Evolutionary conservation across 2,888 invertebrate genomes (phyloP), one percentile per base, ranked within the genome.

Genomic region (Keiferia lycopersicella): DNA sequence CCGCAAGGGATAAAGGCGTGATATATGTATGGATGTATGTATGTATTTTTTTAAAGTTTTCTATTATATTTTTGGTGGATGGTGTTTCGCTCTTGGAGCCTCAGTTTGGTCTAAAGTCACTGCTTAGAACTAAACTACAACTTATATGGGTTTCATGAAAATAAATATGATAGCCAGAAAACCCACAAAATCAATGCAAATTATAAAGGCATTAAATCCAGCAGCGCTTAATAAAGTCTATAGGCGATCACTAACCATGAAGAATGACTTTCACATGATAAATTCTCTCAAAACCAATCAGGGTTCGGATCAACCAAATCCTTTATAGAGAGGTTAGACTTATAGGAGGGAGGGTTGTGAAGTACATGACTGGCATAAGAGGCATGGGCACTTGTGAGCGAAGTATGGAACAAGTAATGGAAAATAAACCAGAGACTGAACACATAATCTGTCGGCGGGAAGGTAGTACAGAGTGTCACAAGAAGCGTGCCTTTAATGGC

Each of bases 401-500:
- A 6, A 16, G n/a, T 53, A 2, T 34, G 16, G 16, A 34, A 16
- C 56, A 34, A 26, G 56, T 34, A n/a, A 56, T 34, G 56, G n/a
- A 16, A 56, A 16, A n/a, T 56, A n/a, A 16, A 16, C 7, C n/a
- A 34, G 30, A 56, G 16, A 30, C 16, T 14, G n/a, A 10, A 34
- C 16, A 34, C 11, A 8, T n/a, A 6, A 8, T 34, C 34, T 34
- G 34, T 26, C 6, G 7, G n/a, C 12, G 3, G 16, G 10, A 30
- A 16, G 30, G n/a, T n/a, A 11, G 6, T 7, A 10, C n/a, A 34
- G 14, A 56, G 56, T 56, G 56, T 56, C 56, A 56, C 56, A 56
- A 56, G 56, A 56, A 34, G 26, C 34, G 72, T 77, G 73, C 79
- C 73, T 77, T 79, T 82, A 82, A 83, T 82, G 77, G 78, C 73